phyloP scores from a whole-genome alignment of 2,797 vertebrate species.

The Ara ararauna region DNA sequence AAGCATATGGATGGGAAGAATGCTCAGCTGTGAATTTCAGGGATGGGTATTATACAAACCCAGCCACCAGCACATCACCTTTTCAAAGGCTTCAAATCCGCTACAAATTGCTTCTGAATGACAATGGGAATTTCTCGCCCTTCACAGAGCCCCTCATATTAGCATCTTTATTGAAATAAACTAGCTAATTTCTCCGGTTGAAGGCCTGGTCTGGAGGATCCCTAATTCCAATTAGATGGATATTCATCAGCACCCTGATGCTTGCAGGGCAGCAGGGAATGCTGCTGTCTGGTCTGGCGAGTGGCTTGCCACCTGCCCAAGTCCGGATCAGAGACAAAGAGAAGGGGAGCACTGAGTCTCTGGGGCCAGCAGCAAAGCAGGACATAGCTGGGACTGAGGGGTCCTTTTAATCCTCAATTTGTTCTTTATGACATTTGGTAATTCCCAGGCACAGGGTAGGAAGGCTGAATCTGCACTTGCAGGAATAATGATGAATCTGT shows the following conservation, averaged over 20 bases:
- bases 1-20: conserved; percentile 47
- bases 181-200: conserved; percentile 37
- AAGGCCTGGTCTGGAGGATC: conserved; percentile 2
- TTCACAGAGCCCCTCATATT: conserved; percentile 40
- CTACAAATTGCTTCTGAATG: conserved; percentile 71
- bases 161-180: conserved; percentile 67
- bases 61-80: conserved; percentile 53
- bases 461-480: not conserved
- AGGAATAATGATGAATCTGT: conserved; percentile 23
- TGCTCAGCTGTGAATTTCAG: conserved; percentile 49
- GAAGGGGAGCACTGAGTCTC: not conserved
- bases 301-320: not conserved
- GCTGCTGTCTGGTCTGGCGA: not conserved
- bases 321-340: not conserved
- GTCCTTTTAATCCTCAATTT: conserved; percentile 49
- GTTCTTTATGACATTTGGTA: not conserved
- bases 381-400: not conserved
- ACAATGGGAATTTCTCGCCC: conserved; percentile 44
- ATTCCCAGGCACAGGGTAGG: not conserved
- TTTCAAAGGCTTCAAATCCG: conserved; percentile 70
- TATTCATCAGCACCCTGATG: not conserved
- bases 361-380: conserved; percentile 1
- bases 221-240: conserved; percentile 16
- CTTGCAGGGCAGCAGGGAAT: not conserved
- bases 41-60: conserved; percentile 37